These are phyloP conservation scores for Lepidothrix coronata DNA, from an alignment of 2,113 vertebrate genomes.

Conservation along the genomic window DNA sequence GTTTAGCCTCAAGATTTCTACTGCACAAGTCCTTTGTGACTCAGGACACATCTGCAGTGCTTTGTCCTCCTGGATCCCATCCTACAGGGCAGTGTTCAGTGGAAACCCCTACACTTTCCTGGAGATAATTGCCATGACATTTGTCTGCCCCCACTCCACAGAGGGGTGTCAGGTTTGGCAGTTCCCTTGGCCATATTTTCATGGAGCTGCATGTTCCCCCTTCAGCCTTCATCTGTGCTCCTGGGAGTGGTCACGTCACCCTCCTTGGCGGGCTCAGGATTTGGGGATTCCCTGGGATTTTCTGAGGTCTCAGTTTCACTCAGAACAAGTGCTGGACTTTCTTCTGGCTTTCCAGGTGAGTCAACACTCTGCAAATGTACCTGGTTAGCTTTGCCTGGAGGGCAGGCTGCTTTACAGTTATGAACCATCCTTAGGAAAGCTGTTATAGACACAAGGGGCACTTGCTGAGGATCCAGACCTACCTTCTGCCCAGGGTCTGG, in stretches of 20 bases:
- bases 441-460: background rate
- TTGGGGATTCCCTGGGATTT: background rate
- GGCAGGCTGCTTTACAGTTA: background rate
- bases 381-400: background rate
- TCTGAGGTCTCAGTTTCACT: background rate
- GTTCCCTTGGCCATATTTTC: background rate
- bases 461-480: background rate
- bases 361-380: background rate
- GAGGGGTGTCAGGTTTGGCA: background rate
- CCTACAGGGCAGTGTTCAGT: background rate
- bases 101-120: accelerated
- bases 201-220: background rate
- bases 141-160: background rate
- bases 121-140: background rate
- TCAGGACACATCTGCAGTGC: background rate
- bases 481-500: background rate
- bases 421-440: background rate
- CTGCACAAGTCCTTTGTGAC: background rate
- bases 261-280: background rate
- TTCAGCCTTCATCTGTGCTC: background rate
- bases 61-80: background rate
- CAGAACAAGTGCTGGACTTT: background rate
- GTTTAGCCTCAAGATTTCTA: background rate
- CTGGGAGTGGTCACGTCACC: accelerated
- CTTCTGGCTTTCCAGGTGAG: background rate